Percentiles rank a stretch among this genome's conserved stretches.
Conservation (phyloP, 1,140 invertebrate species). For the Anagrus nilaparvatae region DNA sequence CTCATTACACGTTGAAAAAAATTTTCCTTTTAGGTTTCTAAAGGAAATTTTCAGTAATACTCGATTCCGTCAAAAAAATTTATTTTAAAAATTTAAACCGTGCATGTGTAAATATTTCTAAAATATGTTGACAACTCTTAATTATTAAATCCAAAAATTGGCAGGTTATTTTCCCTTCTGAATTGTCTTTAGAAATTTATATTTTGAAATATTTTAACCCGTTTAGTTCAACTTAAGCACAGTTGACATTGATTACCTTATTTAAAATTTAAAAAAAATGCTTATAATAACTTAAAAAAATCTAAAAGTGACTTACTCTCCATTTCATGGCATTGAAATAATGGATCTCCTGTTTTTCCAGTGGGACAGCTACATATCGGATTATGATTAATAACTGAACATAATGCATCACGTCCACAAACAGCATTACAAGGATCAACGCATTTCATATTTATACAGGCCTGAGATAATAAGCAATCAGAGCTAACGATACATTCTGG, state of each 20-base stretch:
- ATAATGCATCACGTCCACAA: slow-evolving; percentile 64
- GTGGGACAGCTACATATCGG: slow-evolving; percentile 68
- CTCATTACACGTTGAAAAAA: no score
- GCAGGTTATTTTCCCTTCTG: no score
- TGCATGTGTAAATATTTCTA: no score
- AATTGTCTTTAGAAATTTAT: no score
- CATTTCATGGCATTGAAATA: slow-evolving; percentile 54
- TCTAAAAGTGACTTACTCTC: slow-evolving; percentile 22
- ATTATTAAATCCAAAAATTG: no score
- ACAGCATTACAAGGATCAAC: slow-evolving; percentile 66
- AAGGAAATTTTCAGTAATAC: no score
- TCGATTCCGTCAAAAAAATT: no score
- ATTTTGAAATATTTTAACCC: no score
- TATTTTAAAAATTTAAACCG: no score
- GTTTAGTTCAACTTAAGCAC: background rate
- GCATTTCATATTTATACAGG: slow-evolving; percentile 70
- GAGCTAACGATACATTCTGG: slow-evolving; percentile 72
- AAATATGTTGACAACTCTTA: no score
- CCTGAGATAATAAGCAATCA: slow-evolving; percentile 64
- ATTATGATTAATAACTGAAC: slow-evolving; percentile 70
- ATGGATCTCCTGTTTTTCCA: slow-evolving; percentile 71
- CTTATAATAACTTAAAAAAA: background rate
- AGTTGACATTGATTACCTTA: background rate
- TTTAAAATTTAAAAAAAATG: background rate
- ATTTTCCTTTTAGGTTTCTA: no score